A percentile compares a stretch with the other conserved stretches of the same genome.
Evolutionary conservation across 1,140 invertebrate genomes (phyloP).

Genomic region (Pachyrhynchus sulphureomaculatus): DNA sequence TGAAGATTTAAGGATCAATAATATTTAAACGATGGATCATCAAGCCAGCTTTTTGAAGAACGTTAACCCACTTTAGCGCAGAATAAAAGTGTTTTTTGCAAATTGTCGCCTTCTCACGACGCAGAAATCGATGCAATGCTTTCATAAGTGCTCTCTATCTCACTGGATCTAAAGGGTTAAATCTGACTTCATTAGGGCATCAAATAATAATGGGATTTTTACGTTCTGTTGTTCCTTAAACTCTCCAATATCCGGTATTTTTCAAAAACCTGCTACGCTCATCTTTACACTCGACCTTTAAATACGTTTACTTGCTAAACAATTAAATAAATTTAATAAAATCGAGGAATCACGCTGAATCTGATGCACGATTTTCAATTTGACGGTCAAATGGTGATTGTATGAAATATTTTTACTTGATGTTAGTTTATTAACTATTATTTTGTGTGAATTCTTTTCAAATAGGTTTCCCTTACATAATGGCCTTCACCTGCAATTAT

Average conservation of each 20-base stretch:
- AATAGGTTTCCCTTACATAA: conserved; percentile 5
- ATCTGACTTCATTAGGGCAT: no score
- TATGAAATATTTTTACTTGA: not conserved
- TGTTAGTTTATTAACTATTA: conserved; percentile 2
- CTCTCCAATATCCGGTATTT: not conserved
- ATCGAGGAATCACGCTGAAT: conserved; percentile 24
- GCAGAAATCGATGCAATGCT: no score
- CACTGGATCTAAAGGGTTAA: no score
- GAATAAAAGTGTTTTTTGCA: no score
- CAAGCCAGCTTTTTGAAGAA: no score
- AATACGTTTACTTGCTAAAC: not conserved
- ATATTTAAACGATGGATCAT: no score
- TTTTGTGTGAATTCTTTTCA: conserved; percentile 15
- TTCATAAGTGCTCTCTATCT: no score
- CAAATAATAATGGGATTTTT: no score
- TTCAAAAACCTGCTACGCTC: not conserved
- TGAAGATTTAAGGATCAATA: no score
- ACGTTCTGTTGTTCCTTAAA: no score
- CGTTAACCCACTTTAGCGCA: no score
- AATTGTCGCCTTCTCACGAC: no score
- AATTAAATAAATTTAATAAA: conserved; percentile 17
- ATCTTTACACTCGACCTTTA: conserved; percentile 1
- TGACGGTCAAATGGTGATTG: conserved; percentile 21
- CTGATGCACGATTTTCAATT: conserved; percentile 16
- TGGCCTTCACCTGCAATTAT: not conserved